Percentiles rank a stretch among this genome's conserved stretches.
These are phyloP conservation scores for Calameuta pallipes DNA, from an alignment of 2,888 invertebrate species.

Conservation along the genomic window DNA sequence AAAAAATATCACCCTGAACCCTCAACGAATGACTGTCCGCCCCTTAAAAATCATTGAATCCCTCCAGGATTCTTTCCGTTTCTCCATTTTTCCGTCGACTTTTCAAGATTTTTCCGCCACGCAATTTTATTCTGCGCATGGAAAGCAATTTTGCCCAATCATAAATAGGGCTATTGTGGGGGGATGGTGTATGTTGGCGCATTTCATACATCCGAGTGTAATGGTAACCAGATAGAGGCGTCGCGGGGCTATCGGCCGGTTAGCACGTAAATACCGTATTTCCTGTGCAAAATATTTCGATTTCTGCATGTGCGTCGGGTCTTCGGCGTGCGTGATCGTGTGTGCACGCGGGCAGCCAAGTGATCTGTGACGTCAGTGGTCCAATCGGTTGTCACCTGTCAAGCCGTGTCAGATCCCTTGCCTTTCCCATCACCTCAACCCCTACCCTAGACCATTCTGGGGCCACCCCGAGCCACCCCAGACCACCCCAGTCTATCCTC, in stretches of 20 bases:
- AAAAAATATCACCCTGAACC: conserved; percentile 2
- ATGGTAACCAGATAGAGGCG: conserved; percentile 66
- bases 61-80: background rate
- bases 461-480: background rate
- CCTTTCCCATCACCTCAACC: conserved; percentile 34
- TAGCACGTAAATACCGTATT: conserved; percentile 59
- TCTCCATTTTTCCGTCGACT: conserved; percentile 17
- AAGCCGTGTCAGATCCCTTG: conserved; percentile 46
- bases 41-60: background rate
- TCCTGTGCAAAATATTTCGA: conserved; percentile 33
- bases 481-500: background rate
- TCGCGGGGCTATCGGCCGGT: conserved; percentile 63
- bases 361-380: conserved; percentile 62
- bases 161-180: conserved; percentile 67
- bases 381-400: conserved; percentile 61
- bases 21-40: background rate
- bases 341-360: conserved; percentile 43
- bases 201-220: conserved; percentile 66
- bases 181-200: conserved; percentile 64
- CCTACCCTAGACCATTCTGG: background rate
- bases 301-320: conserved; percentile 20
- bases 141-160: conserved; percentile 67
- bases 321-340: conserved; percentile 29
- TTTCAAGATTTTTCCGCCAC: conserved; percentile 62
- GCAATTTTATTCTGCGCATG: conserved; percentile 67